phyloP scores from a whole-genome alignment of 2,797 vertebrate species.

The Sarcophilus harrisii region DNA sequence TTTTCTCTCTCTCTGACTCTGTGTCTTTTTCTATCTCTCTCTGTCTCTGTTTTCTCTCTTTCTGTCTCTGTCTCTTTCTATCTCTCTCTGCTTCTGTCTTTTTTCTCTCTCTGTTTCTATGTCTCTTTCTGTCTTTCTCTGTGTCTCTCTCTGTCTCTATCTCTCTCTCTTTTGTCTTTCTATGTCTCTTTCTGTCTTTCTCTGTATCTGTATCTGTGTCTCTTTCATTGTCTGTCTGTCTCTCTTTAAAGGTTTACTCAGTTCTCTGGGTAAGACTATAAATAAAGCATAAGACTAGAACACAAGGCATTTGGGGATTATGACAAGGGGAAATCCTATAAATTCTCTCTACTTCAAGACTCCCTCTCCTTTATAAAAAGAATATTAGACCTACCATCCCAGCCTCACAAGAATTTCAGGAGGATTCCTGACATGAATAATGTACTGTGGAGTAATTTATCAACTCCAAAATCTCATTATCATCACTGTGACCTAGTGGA shows the following conservation, averaged over 20 bases:
- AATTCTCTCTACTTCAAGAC: not conserved
- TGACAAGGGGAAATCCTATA: not conserved
- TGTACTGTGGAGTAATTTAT: not conserved
- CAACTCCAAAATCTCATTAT: not conserved
- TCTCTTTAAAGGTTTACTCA: not conserved
- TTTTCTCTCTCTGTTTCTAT: rapidly evolving
- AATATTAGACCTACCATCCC: not conserved
- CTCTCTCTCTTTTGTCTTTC: too few relatives aligned
- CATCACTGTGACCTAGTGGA: not conserved
- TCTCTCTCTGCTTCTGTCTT: too few relatives aligned
- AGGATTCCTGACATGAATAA: not conserved
- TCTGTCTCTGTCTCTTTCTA: not conserved
- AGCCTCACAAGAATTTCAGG: not conserved
- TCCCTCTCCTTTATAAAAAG: not conserved
- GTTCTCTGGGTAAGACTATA: not conserved
- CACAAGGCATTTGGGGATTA: not conserved
- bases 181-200: rapidly evolving
- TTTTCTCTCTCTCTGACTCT: not conserved
- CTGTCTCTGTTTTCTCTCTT: not conserved
- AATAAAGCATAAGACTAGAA: not conserved
- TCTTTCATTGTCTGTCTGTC: not conserved
- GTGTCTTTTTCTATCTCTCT: not conserved
- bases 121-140: not conserved
- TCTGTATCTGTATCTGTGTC: too few relatives aligned
- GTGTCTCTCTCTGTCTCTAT: not conserved